Evolutionary conservation across 2,113 vertebrate genomes (phyloP).

Genomic region (Colinus virginianus): DNA sequence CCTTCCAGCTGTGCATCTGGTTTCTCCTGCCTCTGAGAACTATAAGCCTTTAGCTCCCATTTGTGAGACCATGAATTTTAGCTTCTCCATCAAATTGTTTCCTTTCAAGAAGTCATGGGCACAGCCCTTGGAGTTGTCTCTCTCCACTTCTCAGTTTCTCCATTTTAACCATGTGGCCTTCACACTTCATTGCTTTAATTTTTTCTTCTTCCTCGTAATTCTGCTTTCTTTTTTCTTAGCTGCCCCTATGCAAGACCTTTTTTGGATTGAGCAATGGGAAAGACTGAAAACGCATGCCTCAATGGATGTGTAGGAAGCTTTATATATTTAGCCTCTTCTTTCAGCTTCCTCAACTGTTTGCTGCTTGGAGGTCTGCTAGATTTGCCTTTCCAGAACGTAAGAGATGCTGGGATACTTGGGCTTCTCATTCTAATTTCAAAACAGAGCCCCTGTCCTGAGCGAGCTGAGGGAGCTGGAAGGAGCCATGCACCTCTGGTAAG

Average conservation of each 20-base stretch:
- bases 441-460: not conserved
- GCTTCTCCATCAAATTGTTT: not conserved
- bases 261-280: not conserved
- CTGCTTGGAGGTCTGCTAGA: not conserved
- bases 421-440: not conserved
- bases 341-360: not conserved
- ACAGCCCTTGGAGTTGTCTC: not conserved
- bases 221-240: not conserved
- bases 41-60: not conserved
- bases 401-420: not conserved
- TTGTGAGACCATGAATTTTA: not conserved
- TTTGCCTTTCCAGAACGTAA: not conserved
- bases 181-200: not conserved
- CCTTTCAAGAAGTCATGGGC: not conserved
- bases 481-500: not conserved
- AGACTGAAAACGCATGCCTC: not conserved
- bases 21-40: not conserved
- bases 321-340: not conserved
- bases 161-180: slow-evolving; percentile 10
- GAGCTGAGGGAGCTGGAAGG: not conserved
- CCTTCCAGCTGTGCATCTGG: not conserved
- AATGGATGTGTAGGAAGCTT: not conserved
- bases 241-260: not conserved
- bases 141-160: not conserved
- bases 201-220: not conserved